These are phyloP conservation scores for Synaphobranchus kaupii DNA, from an alignment of 2,797 vertebrate genomes.

Conservation along the genomic window DNA sequence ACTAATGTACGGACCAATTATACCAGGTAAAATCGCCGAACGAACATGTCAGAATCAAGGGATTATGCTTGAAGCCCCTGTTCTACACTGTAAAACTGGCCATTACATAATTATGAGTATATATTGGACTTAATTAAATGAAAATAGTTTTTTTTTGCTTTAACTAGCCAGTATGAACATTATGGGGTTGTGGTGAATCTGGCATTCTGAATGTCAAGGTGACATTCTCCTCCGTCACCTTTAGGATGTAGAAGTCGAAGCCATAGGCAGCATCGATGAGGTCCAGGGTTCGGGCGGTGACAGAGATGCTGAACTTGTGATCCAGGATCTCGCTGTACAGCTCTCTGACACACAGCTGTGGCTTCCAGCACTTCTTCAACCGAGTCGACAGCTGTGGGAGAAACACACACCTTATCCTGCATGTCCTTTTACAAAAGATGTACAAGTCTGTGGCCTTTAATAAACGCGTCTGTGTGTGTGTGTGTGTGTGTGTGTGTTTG, in stretches of 20 bases:
- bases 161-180: neutral
- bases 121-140: neutral
- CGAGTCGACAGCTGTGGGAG: slow-evolving; percentile 73
- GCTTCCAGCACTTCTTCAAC: slow-evolving; percentile 87
- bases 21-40: too few relatives aligned
- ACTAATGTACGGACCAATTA: too few relatives aligned
- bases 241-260: slow-evolving; percentile 94
- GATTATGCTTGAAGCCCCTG: neutral
- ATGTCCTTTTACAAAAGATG: neutral
- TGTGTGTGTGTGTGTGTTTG: neutral
- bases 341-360: slow-evolving; percentile 82
- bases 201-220: neutral
- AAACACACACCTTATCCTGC: neutral
- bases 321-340: slow-evolving; percentile 95
- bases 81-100: neutral
- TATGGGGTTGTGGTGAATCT: neutral
- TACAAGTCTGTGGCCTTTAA: neutral
- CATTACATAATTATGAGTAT: neutral
- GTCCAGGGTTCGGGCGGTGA: slow-evolving; percentile 85
- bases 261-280: slow-evolving; percentile 87
- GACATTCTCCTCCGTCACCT: slow-evolving; percentile 59
- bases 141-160: neutral
- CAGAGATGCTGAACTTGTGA: slow-evolving; percentile 78
- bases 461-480: neutral
- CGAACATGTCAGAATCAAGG: neutral